A percentile compares a stretch with the other conserved stretches of the same genome.
These are phyloP conservation scores for Hyalella azteca DNA, from an alignment of 2,888 invertebrate species.

Conservation along the genomic window DNA sequence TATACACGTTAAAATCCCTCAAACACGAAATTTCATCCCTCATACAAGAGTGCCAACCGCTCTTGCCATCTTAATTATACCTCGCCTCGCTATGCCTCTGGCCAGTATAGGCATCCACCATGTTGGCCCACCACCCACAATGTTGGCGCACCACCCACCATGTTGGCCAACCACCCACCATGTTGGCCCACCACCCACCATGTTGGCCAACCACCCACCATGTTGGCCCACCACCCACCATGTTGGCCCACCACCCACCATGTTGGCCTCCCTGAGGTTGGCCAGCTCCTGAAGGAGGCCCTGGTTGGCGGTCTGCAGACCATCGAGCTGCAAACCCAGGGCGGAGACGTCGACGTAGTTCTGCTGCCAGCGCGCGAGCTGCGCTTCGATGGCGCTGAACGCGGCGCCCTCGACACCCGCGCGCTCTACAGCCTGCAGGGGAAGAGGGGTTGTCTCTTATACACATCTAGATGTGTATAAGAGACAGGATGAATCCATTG, in stretches of 20 bases:
- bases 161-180: too few relatives aligned
- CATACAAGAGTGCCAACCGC: too few relatives aligned
- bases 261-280: conserved; percentile 54
- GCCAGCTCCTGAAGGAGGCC: conserved; percentile 54
- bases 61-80: too few relatives aligned
- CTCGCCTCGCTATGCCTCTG: too few relatives aligned
- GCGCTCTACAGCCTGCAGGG: conserved; percentile 44
- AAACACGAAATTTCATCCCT: too few relatives aligned
- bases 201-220: too few relatives aligned
- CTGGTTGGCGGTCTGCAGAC: conserved; percentile 45
- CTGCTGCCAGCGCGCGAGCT: conserved; percentile 78
- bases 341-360: conserved; percentile 81
- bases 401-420: conserved; percentile 42
- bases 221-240: too few relatives aligned
- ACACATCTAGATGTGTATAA: not conserved
- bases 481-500: not conserved
- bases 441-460: not conserved
- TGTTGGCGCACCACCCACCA: too few relatives aligned
- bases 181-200: too few relatives aligned
- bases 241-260: conserved; percentile 43
- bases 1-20: too few relatives aligned
- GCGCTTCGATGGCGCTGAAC: conserved; percentile 66
- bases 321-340: conserved; percentile 62
- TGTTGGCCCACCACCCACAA: too few relatives aligned
- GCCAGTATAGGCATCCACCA: too few relatives aligned